Percentiles rank a stretch among this genome's conserved stretches.
Evolutionary conservation across 2,888 invertebrate species (phyloP).

Genomic region (Epinotia bilunana): DNA sequence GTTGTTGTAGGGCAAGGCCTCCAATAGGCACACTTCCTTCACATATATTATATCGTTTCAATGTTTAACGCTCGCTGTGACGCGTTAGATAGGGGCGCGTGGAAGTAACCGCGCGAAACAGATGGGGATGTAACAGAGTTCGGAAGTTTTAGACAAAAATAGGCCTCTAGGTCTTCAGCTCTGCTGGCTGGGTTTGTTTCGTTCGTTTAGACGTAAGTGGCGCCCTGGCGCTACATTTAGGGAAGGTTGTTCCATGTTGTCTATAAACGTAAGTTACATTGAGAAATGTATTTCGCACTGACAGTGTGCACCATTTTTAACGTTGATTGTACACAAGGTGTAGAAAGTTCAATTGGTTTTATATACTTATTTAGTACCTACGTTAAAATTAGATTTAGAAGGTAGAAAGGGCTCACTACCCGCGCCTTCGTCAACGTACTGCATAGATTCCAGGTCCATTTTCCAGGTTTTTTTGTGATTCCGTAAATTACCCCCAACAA

Average conservation of each 20-base stretch:
- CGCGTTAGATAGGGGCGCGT: background rate
- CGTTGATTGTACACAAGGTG: too few species aligned
- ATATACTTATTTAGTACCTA: too few species aligned
- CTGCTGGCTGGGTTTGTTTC: conserved; percentile 14
- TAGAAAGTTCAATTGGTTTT: too few species aligned
- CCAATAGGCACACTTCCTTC: background rate
- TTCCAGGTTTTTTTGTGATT: too few species aligned
- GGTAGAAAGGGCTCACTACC: too few species aligned
- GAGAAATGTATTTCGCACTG: background rate
- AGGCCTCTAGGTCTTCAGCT: conserved; percentile 17
- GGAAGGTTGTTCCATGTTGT: conserved; percentile 1
- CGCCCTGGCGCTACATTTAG: conserved; percentile 3
- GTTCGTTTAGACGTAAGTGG: conserved; percentile 20
- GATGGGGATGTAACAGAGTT: background rate
- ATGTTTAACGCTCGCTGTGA: background rate
- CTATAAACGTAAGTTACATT: conserved; percentile 1
- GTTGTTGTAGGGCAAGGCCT: background rate
- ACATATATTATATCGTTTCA: background rate
- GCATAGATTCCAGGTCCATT: too few species aligned
- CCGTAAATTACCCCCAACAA: too few species aligned
- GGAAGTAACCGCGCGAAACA: background rate
- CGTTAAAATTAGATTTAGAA: too few species aligned
- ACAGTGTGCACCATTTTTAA: background rate
- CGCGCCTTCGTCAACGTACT: too few species aligned
- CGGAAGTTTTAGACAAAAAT: background rate